Base-by-base conservation (phyloP, 2,113 vertebrate genomes). In the Octodon degus region DNA sequence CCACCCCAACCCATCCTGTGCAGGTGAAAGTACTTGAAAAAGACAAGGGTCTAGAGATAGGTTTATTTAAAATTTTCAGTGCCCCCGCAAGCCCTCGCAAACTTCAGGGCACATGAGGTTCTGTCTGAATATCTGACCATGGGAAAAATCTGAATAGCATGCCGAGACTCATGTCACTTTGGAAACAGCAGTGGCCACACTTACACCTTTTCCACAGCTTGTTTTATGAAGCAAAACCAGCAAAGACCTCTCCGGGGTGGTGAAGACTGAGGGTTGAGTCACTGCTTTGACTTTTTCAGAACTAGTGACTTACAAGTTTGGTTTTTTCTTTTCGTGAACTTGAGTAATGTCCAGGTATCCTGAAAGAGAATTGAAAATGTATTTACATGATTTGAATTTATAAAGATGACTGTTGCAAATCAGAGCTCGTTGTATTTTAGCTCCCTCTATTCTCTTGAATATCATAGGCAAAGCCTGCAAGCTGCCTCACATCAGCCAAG, bases 231-330 rank as follows among this genome's bases (percentile, higher is more conserved):
- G 67, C 76, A 40, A 17, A 10, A 1, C 17, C 2, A 30, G 40
- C 37, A 27, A 22, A 76, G 34, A 58, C 50, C 20, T 17, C 37
- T 3, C 14, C 30, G 32, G 55, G 65, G 43, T 79, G 7, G 47
- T 7, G 40, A 50, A 24, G 30, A 17, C 14, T 88, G 43, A 84
- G 37, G 13, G 37, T 40, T 87, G 22, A 16, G 47, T 83, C 62
- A 47, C 93, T 53, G 27, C 72, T 47, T 84, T 83, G 63, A 65
- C 37, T 50, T 62, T 97, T 91, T 83, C 67, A 93, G 76, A 89
- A 91, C 40, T 72, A 47, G n/a, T 50, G 87, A 37, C 22, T 60
- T 53, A 34, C 34, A 81, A 47, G 43, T 76, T 90, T 27, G 16
- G 17, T 10, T 14, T 24, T 47, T 40, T 40, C 2, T 9, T 34